A percentile compares a stretch with the other conserved stretches of the same genome.
These are phyloP conservation scores for Psittacara wagleri DNA, from an alignment of 2,113 vertebrate species.

Conservation along the genomic window DNA sequence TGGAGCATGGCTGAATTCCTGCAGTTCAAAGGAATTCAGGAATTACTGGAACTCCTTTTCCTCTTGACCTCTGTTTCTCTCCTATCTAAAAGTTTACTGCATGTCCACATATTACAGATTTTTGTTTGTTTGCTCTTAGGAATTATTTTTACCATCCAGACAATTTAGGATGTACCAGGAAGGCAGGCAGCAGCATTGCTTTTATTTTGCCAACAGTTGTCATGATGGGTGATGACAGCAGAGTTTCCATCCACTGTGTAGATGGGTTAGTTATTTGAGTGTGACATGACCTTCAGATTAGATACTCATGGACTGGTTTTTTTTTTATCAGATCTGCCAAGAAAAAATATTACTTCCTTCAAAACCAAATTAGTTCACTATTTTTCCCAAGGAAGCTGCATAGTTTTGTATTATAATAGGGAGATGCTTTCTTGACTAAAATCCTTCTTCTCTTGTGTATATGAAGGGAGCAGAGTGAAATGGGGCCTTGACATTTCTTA, in stretches of 20 bases:
- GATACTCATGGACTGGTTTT: slow-evolving; percentile 39
- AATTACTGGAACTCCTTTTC: not conserved
- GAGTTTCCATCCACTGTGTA: slow-evolving; percentile 21
- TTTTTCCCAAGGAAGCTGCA: slow-evolving; percentile 63
- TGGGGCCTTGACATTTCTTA: slow-evolving; percentile 10
- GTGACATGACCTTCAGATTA: slow-evolving; percentile 68
- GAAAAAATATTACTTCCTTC: slow-evolving; percentile 74
- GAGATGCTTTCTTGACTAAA: slow-evolving; percentile 26
- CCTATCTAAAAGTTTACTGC: not conserved
- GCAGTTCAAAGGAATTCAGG: not conserved
- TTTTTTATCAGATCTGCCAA: slow-evolving; percentile 72
- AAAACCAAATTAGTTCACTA: slow-evolving; percentile 61
- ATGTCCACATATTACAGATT: not conserved
- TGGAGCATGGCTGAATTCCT: not conserved
- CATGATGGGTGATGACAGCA: slow-evolving; percentile 13
- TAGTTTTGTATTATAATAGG: not conserved
- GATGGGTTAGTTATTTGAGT: slow-evolving; percentile 18
- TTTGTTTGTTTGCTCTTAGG: slow-evolving; percentile 6
- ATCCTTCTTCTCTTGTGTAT: not conserved
- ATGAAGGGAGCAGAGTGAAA: slow-evolving; percentile 8
- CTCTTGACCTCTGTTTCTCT: not conserved
- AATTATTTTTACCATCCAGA: slow-evolving; percentile 18
- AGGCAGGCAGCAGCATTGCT: not conserved
- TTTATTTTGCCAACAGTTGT: slow-evolving; percentile 16
- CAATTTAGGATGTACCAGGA: not conserved